phyloP scores from a whole-genome alignment of 1,140 invertebrate species.

The Lordiphosa collinella region DNA sequence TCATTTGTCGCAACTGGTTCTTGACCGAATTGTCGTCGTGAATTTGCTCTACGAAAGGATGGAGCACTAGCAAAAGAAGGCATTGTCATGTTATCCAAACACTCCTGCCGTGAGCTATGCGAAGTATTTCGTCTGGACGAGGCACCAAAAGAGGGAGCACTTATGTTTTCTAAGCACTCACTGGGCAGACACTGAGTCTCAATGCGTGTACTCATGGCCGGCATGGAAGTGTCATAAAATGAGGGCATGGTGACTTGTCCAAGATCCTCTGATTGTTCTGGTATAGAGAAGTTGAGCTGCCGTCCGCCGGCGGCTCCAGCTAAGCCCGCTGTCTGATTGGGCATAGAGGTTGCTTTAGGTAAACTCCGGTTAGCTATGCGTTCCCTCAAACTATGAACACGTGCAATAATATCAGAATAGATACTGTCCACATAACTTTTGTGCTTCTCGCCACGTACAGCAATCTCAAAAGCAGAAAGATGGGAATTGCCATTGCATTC shows the following conservation, averaged over 20 bases:
- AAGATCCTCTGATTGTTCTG: conserved; percentile 25
- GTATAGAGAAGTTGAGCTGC: conserved; percentile 17
- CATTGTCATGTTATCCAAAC: conserved; percentile 1
- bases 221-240: conserved; percentile 10
- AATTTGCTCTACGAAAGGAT: too few species aligned
- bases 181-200: background rate
- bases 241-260: conserved; percentile 32
- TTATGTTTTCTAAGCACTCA: conserved; percentile 8
- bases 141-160: background rate
- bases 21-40: too few species aligned
- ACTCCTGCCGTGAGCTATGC: too few species aligned
- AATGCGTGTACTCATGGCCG: conserved; percentile 8
- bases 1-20: background rate
- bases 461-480: background rate
- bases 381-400: conserved; percentile 15
- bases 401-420: conserved; percentile 38
- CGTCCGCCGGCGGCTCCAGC: background rate
- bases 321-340: background rate
- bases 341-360: background rate
- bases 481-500: background rate
- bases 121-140: too few species aligned
- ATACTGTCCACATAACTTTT: conserved; percentile 19
- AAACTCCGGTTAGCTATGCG: conserved; percentile 6
- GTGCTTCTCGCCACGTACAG: background rate
- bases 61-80: too few species aligned